phyloP scores from a whole-genome alignment of 2,113 vertebrate species.

The Tetrao urogallus region DNA sequence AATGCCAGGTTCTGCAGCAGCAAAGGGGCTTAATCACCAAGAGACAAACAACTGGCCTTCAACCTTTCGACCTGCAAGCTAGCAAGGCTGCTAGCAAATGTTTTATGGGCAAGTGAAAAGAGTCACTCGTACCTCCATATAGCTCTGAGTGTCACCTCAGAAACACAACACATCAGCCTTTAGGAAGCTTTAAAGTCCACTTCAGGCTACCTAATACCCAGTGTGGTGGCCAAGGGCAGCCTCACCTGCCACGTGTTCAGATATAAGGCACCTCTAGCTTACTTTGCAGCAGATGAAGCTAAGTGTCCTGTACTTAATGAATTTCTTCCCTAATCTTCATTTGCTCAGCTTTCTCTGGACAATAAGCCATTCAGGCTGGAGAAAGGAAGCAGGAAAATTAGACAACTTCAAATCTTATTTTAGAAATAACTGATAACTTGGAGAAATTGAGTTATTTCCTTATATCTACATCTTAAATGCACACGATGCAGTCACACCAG shows the following conservation, averaged over 20 bases:
- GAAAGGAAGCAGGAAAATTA: neutral
- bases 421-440: neutral
- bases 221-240: neutral
- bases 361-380: neutral
- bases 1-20: neutral
- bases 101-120: accelerated
- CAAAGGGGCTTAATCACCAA: neutral
- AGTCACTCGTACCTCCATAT: neutral
- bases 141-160: neutral
- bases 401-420: neutral
- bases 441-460: no score
- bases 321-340: neutral
- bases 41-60: neutral
- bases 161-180: neutral
- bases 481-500: neutral
- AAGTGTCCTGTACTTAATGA: neutral
- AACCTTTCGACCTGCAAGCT: neutral
- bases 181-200: neutral
- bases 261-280: neutral
- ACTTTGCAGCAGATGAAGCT: neutral
- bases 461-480: neutral
- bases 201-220: neutral
- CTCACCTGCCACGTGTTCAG: accelerated
- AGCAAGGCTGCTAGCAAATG: neutral
- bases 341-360: neutral